phyloP scores from a whole-genome alignment of 2,797 vertebrate genomes.

The Pyrocephalus nanus region DNA sequence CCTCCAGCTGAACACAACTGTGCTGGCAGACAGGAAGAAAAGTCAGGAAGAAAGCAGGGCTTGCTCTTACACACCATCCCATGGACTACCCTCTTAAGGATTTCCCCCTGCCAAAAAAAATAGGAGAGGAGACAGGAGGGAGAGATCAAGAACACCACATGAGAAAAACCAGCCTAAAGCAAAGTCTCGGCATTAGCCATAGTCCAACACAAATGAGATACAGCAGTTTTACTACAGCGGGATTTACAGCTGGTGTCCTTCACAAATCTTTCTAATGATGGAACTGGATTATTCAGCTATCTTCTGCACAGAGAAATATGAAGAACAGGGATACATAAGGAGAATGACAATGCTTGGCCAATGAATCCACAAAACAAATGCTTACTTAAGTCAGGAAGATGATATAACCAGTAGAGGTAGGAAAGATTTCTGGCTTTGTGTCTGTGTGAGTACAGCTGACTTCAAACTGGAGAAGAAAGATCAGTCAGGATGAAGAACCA shows the following conservation, averaged over 20 bases:
- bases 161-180: constrained; percentile 36
- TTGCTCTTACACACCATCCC: constrained; percentile 17
- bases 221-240: background rate
- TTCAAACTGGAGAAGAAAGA: background rate
- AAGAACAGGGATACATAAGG: background rate
- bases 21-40: constrained; percentile 27
- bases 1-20: constrained; percentile 49
- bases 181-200: background rate
- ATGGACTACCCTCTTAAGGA: constrained; percentile 6
- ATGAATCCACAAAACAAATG: background rate
- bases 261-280: background rate
- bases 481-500: background rate
- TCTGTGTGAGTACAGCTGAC: background rate
- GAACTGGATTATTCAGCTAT: background rate
- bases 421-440: background rate
- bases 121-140: constrained; percentile 4
- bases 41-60: constrained; percentile 38
- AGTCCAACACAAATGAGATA: constrained; percentile 16
- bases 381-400: background rate
- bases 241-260: background rate
- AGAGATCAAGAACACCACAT: constrained; percentile 47
- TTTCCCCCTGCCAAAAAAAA: constrained; percentile 32
- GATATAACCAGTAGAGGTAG: background rate
- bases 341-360: background rate
- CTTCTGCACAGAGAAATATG: background rate